phyloP scores from a whole-genome alignment of 2,113 vertebrate species.

The Glaucomys volans region DNA sequence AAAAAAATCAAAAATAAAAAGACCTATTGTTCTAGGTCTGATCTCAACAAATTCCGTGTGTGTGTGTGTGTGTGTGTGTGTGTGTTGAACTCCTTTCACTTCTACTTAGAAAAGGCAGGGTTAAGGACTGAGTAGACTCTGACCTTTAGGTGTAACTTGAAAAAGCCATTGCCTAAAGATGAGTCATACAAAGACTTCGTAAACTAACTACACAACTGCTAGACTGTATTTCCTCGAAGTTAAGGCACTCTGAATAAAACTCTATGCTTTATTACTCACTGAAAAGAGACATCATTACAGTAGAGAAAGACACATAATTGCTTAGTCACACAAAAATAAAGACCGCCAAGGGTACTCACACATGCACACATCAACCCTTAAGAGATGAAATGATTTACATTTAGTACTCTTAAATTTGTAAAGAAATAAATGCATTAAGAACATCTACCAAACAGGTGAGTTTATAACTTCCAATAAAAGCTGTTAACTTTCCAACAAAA shows the following conservation, averaged over 20 bases:
- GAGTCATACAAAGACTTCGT: slow-evolving; percentile 74
- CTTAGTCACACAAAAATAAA: slow-evolving; percentile 8
- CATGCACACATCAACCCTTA: background rate
- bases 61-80: no score
- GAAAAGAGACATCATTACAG: slow-evolving; percentile 13
- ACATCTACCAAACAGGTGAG: slow-evolving; percentile 46
- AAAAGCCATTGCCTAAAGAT: slow-evolving; percentile 63
- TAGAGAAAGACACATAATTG: background rate
- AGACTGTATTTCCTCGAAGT: slow-evolving; percentile 75
- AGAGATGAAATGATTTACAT: background rate
- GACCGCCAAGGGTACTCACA: background rate
- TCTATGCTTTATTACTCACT: background rate
- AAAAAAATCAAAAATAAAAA: background rate
- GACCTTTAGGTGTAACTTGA: slow-evolving; percentile 75
- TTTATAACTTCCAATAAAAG: slow-evolving; percentile 20
- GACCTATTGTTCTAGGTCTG: slow-evolving; percentile 23
- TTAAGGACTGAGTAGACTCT: slow-evolving; percentile 76
- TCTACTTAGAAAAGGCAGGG: slow-evolving; percentile 73
- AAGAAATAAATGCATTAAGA: slow-evolving; percentile 8
- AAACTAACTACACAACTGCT: slow-evolving; percentile 66
- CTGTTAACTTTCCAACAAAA: background rate
- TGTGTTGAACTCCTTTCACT: slow-evolving; percentile 34
- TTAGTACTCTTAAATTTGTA: background rate
- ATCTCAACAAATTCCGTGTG: slow-evolving; percentile 51
- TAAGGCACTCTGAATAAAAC: slow-evolving; percentile 2